phyloP scores from a whole-genome alignment of 1,140 invertebrate genomes.

The Drosophila ogumai region DNA sequence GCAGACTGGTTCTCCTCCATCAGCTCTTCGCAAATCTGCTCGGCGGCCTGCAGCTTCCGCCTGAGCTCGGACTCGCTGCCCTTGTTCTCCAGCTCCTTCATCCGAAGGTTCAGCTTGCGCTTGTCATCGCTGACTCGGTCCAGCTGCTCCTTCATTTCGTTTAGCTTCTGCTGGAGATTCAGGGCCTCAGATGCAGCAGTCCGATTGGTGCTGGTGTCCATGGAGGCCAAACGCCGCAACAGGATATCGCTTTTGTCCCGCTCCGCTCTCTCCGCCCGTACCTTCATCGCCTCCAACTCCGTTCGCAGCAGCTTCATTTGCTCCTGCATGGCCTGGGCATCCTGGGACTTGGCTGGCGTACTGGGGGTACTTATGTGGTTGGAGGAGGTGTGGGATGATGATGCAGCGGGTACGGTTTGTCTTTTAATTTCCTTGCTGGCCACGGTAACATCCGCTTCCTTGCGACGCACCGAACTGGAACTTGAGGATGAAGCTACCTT shows the following conservation, averaged over 20 bases:
- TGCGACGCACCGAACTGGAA: conserved; percentile 50
- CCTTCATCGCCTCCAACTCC: conserved; percentile 87
- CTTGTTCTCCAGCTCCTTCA: conserved; percentile 89
- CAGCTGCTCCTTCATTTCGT: conserved; percentile 91
- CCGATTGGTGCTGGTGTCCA: conserved; percentile 90
- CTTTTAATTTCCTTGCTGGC: conserved; percentile 75
- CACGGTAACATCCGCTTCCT: conserved; percentile 81
- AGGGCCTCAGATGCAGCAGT: conserved; percentile 89
- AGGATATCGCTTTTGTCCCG: conserved; percentile 95
- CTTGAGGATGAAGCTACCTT: conserved; percentile 34
- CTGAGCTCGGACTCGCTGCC: conserved; percentile 88
- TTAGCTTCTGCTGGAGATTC: conserved; percentile 92
- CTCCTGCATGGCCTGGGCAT: conserved; percentile 85
- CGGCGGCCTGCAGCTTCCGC: conserved; percentile 93
- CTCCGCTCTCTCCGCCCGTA: conserved; percentile 91
- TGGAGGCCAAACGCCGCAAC: conserved; percentile 89
- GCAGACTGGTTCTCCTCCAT: conserved; percentile 99
- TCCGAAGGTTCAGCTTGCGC: conserved; percentile 89
- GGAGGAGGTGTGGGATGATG: conserved; percentile 73
- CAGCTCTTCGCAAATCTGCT: conserved; percentile 95
- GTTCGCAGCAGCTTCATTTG: conserved; percentile 88
- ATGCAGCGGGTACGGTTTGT: conserved; percentile 86
- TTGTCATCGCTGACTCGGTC: conserved; percentile 94
- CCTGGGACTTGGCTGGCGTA: conserved; percentile 51
- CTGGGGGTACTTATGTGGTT: conserved; percentile 81